Evolutionary conservation across 1,140 invertebrate species (phyloP), one percentile per base, ranked within the genome.

Genomic region (Plutomurus gul): DNA sequence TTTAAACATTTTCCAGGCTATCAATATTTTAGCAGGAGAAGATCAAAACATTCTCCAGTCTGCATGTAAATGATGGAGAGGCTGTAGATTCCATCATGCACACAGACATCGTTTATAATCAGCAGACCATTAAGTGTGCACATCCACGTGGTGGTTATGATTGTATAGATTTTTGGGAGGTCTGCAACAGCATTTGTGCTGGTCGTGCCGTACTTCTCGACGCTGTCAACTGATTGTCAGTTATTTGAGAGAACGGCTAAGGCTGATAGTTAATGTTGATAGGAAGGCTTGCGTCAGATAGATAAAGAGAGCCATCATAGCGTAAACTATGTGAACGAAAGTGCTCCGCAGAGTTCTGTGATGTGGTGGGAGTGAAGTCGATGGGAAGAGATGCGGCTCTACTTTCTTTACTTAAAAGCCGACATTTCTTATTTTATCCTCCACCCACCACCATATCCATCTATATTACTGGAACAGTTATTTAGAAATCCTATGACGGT

Each of bases 201-300:
- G n/a, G n/a, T 65, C 56, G 30, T 65, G 30, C 56, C 56, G 18
- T 65, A 36, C 16, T 65, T 65, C 27, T 65, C 36, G 56, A 65
- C n/a, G n/a, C 56, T 65, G 56, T 65, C 56, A 65, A 65, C 56
- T 65, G 56, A 65, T 65, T 65, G 56, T 65, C 56, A 65, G 56
- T 65, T 65, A 65, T 65, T 65, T 65, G 25, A 65, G n/a, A n/a
- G 56, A 65, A 65, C 36, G 56, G 56, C 56, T 65, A 33, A n/a
- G 36, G 10, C 36, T 65, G 56, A 65, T 65, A 65, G 56, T 65
- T 65, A 65, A 65, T 65, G 56, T 65, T 65, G 56, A 65, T 65
- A 65, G 56, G 56, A 33, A 30, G 56, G 56, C 56, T 65, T 65
- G 56, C 27, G 56, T 65, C 56, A 27, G 56, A 65, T 65, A 65